Evolutionary conservation across 2,113 vertebrate genomes (phyloP), one percentile per base, ranked within the genome.

Genomic region (Mormoops blainvillei): DNA sequence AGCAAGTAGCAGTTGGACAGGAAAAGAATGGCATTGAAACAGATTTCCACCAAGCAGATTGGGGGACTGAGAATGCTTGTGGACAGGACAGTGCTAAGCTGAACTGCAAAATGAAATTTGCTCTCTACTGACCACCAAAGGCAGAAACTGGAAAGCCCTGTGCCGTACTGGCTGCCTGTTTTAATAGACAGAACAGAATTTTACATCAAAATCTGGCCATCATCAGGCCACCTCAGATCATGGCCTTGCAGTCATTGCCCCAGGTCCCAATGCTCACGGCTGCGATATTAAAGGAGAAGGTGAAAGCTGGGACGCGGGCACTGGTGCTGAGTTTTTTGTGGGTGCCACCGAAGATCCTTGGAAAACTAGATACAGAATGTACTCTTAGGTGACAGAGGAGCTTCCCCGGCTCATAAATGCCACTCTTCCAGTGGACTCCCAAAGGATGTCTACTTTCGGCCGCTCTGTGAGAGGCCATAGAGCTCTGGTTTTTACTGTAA

Each of bases 21-120:
- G 92, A 94, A 68, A 94, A 94, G 63, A 95, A 97, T 99, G 99
- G 98, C 99, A 0, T 96, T 99, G 97, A 99, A 99, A 11, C 99
- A 99, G 61, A 98, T 99, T 97, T 99, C 99, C 76, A 99, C 98
- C 98, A 99, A 99, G 97, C 99, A 99, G 95, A 99, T 99, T 36
- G 99, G 99, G 1, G 99, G 99, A n/a, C 98, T 99, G 96, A 99
- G 98, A 99, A 99, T 95, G 99, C 99, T 33, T 99, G 99, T 94
- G 99, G 99, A 96, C 99, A 99, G n/a, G 99, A 99, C 96, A 99
- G 99, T 98, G 80, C 97, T 19, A 99, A 99, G 96, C 98, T 99
- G 78, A 99, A 99, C 94, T 99, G 99, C 98, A 99, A 99, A 98
- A 99, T 99, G 99, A 99, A 99, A 98, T 99, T 99, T 98, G 99